A percentile compares a stretch with the other conserved stretches of the same genome.
Evolutionary conservation across 2,113 vertebrate genomes (phyloP).

Genomic region (Antechinus flavipes): DNA sequence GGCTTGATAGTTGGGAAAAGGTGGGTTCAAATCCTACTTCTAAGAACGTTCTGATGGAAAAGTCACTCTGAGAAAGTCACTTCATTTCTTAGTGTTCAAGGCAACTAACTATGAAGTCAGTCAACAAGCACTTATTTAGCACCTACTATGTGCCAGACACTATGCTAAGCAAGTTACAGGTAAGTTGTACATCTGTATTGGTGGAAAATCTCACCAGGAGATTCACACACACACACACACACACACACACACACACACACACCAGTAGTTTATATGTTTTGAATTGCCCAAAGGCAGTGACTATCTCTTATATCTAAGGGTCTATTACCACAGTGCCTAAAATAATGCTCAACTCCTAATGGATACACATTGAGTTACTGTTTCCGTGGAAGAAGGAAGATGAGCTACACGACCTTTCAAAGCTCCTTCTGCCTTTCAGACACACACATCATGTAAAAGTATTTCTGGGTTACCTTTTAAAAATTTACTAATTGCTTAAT

Average conservation of each 20-base stretch:
- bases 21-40: background rate
- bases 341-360: constrained; percentile 9
- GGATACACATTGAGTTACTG: background rate
- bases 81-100: background rate
- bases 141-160: background rate
- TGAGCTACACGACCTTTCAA: constrained; percentile 6
- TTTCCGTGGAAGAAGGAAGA: background rate
- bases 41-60: background rate
- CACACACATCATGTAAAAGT: background rate
- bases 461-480: constrained; percentile 82
- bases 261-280: background rate
- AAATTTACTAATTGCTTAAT: constrained; percentile 90
- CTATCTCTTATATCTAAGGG: background rate
- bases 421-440: constrained; percentile 42
- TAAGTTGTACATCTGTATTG: background rate
- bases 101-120: background rate
- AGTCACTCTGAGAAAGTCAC: background rate
- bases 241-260: background rate
- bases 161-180: background rate
- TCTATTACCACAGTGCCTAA: background rate
- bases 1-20: background rate
- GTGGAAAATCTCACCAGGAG: background rate
- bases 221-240: background rate
- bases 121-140: background rate
- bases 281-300: background rate